These are phyloP conservation scores for Peromyscus maniculatus DNA, from an alignment of 2,113 vertebrate species.

Conservation along the genomic window DNA sequence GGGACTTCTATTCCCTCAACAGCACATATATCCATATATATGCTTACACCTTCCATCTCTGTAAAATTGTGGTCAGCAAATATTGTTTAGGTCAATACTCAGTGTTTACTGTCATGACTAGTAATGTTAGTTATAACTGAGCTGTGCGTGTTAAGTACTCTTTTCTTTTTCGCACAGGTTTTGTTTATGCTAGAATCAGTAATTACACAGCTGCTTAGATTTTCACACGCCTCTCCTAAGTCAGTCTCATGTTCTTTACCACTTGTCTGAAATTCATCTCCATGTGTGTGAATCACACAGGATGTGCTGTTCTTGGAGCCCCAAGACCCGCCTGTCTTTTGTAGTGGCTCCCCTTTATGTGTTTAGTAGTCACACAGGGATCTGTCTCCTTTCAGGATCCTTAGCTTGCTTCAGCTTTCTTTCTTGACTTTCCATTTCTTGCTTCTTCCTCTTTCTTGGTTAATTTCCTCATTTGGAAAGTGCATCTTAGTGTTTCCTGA, in stretches of 20 bases:
- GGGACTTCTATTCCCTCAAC: not conserved
- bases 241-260: not conserved
- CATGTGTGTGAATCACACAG: not conserved
- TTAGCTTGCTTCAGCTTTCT: conserved; percentile 27
- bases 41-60: not conserved
- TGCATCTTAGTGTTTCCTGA: conserved; percentile 56
- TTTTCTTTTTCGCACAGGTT: not conserved
- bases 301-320: not conserved
- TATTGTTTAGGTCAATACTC: conserved; percentile 10
- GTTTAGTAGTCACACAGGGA: not conserved
- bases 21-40: not conserved
- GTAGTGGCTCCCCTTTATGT: no score
- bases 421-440: conserved; percentile 1
- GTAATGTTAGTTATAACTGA: not conserved
- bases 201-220: not conserved
- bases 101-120: not conserved
- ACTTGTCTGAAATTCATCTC: not conserved
- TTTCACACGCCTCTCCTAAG: not conserved
- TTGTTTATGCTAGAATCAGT: conserved; percentile 1
- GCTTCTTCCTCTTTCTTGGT: conserved; percentile 55
- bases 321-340: not conserved
- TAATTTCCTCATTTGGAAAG: conserved; percentile 71
- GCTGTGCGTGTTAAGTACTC: not conserved
- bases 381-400: not conserved
- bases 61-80: not conserved